Conservation (phyloP, 2,113 vertebrate species). For the Bubalus kerabau region DNA sequence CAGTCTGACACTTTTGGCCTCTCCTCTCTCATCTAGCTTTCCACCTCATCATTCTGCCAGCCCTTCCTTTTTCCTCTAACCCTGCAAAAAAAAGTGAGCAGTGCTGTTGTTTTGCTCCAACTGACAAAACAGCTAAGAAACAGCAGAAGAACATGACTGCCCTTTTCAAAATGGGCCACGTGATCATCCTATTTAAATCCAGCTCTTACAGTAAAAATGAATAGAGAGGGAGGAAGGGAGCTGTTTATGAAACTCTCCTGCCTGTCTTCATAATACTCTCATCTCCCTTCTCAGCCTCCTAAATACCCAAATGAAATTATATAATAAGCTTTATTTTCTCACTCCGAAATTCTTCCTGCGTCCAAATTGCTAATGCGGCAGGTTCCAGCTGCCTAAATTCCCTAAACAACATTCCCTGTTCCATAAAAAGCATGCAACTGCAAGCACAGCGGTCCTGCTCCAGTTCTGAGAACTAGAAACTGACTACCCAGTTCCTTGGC, state of each 20-base stretch:
- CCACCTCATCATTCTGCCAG: conserved; percentile 33
- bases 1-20: not conserved
- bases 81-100: conserved; percentile 42
- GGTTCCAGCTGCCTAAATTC: conserved; percentile 68
- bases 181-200: conserved; percentile 41
- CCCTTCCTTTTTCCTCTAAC: conserved; percentile 49
- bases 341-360: conserved; percentile 51
- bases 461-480: conserved; percentile 76
- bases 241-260: conserved; percentile 47
- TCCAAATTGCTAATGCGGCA: conserved; percentile 55
- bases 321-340: conserved; percentile 57
- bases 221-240: conserved; percentile 30
- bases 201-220: conserved; percentile 49
- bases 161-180: conserved; percentile 58
- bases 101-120: conserved; percentile 55
- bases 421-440: conserved; percentile 59
- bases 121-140: conserved; percentile 65
- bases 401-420: conserved; percentile 62
- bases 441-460: conserved; percentile 67
- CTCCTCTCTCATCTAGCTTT: not conserved
- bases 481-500: conserved; percentile 58
- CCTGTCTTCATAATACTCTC: conserved; percentile 38
- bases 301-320: conserved; percentile 20
- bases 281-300: conserved; percentile 22
- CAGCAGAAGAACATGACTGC: conserved; percentile 55